Evolutionary conservation across 2,888 invertebrate species (phyloP), one percentile per base, ranked within the genome.

Genomic region (Melinaea marsaeus): DNA sequence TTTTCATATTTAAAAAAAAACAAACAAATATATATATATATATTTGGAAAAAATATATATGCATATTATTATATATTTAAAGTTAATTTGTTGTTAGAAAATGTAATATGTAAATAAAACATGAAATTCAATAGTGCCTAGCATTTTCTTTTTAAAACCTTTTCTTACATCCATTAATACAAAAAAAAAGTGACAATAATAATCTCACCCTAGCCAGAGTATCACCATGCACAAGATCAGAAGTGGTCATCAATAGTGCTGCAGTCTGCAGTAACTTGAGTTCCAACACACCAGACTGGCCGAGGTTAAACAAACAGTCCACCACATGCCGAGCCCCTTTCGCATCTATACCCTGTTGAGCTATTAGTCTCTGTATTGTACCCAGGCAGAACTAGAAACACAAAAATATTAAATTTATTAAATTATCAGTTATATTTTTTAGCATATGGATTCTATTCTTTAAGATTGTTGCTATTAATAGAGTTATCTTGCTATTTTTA

Each of bases 221-320:
- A 75, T 98, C 98, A 60, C 98, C 98, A 81, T 97, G 97, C 46
- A 99, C 98, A 60, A 98, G 92, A 65, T 96, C 94, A 70, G 98
- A 99, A n/a, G 98, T 98, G 55, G 98, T 99, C 69, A 99, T 93
- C 62, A 99, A 88, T 34, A 99, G 88, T 0, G 99, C 98, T 13
- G 98, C 96, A 0, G 98, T 99, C 88, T 99, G 99, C 58, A 99
- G 91, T 65, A 99, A 94, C 92, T 98, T 98, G 22, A 99, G 94
- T 91, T 99, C 99, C 84, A 99, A 96, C 37, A 97, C 95, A 1
- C 96, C 96, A n/a, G 94, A 93, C 84, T 99, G 98, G 92, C 99
- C 98, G 7, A 99, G 92, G 81, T 95, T 94, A 95, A 97, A 98
- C 63, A 99, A 88, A 42, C 98, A 97, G 79, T 97, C 96, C 13